Conservation (phyloP, 2,113 vertebrate species). For the Gobius niger region DNA sequence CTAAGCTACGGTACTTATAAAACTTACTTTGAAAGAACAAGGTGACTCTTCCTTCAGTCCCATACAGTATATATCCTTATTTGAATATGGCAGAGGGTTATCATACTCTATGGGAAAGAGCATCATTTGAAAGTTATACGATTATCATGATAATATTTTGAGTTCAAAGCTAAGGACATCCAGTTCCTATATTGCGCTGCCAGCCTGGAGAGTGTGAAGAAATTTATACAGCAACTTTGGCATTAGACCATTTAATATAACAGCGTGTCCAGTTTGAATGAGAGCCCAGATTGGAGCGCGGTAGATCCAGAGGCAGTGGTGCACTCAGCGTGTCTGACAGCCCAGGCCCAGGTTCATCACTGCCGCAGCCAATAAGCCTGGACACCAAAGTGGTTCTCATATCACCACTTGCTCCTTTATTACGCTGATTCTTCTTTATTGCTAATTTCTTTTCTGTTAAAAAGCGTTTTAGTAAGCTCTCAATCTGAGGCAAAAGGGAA, state of each 20-base stretch:
- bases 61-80: slow-evolving; percentile 7
- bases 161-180: slow-evolving; percentile 4
- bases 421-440: no score
- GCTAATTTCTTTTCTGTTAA: no score
- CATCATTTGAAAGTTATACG: neutral
- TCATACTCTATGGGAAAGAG: neutral
- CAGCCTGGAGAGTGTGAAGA: slow-evolving; percentile 4
- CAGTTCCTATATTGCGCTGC: neutral
- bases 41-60: slow-evolving; percentile 10
- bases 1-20: neutral
- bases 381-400: slow-evolving; percentile 17
- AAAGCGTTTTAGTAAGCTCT: no score
- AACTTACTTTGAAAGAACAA: slow-evolving; percentile 6
- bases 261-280: slow-evolving; percentile 15
- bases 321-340: slow-evolving; percentile 37
- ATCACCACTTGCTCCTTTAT: no score
- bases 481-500: no score
- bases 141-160: neutral
- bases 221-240: slow-evolving; percentile 10
- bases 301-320: slow-evolving; percentile 16
- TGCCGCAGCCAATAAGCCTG: slow-evolving; percentile 4
- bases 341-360: slow-evolving; percentile 26
- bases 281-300: slow-evolving; percentile 15
- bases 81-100: neutral
- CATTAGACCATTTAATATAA: slow-evolving; percentile 13